Evolutionary conservation across 37 sponge, comb jelly and placozoan genomes (phyloP).

Genomic region (Haliclona indistincta): DNA sequence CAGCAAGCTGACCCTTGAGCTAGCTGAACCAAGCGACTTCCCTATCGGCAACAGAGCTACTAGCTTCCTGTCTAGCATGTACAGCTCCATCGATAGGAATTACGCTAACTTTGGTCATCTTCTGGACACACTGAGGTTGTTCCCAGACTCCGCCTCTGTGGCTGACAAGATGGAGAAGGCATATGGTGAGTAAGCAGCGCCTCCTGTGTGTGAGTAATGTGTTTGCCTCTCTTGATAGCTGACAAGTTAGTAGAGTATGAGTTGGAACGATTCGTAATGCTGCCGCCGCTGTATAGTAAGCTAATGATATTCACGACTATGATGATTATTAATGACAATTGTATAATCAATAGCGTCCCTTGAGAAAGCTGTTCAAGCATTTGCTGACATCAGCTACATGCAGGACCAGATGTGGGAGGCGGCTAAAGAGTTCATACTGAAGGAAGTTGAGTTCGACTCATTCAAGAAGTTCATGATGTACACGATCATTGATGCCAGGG

Average conservation of each 20-base stretch:
- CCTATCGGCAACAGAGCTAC: too few species aligned
- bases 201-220: too few species aligned
- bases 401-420: background rate
- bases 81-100: background rate
- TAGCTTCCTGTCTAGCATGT: background rate
- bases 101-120: background rate
- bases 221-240: too few species aligned
- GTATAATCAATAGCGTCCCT: too few species aligned
- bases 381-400: background rate
- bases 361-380: too few species aligned
- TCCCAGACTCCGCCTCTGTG: background rate
- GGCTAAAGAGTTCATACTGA: background rate
- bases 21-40: too few species aligned
- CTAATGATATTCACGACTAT: too few species aligned
- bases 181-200: background rate
- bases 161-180: background rate
- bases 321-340: too few species aligned
- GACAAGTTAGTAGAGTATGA: too few species aligned
- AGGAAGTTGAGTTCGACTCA: background rate
- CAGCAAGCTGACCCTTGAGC: too few species aligned
- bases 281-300: too few species aligned
- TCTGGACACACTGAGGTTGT: background rate
- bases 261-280: too few species aligned
- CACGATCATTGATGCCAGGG: background rate
- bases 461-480: background rate